A percentile compares a stretch with the other conserved stretches of the same genome.
Conservation (phyloP, 2,888 invertebrate species). For the Oasisia sp. region DNA sequence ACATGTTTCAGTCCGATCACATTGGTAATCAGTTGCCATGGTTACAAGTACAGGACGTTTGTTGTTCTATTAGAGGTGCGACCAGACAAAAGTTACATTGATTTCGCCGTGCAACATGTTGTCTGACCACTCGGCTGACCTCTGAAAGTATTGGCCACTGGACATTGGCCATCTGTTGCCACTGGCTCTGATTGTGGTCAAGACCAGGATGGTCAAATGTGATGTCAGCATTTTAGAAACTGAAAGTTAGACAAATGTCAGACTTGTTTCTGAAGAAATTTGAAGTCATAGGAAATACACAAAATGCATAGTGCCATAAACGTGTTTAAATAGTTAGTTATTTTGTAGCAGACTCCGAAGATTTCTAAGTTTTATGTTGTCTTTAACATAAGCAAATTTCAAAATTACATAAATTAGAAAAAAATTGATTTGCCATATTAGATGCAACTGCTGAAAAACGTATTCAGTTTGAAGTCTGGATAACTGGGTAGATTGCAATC, state of each 20-base stretch:
- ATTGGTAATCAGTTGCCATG: neutral
- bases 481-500: neutral
- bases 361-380: no score
- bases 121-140: neutral
- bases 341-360: neutral
- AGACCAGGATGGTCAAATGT: neutral
- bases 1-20: neutral
- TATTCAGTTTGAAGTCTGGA: neutral
- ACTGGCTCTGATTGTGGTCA: neutral
- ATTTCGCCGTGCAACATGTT: neutral
- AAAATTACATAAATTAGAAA: no score
- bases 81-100: neutral
- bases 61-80: neutral
- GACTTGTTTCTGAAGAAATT: neutral
- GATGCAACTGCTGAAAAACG: neutral
- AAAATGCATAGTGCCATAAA: neutral
- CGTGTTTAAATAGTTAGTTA: neutral
- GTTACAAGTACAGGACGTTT: neutral
- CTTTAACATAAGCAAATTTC: no score
- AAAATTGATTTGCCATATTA: no score
- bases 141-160: neutral
- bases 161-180: neutral
- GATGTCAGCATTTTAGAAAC: neutral
- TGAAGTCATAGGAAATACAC: neutral
- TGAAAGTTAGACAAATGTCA: neutral